Evolutionary conservation across 2,888 invertebrate genomes (phyloP), one percentile per base, ranked within the genome.

Genomic region (Cephus pygmeus): DNA sequence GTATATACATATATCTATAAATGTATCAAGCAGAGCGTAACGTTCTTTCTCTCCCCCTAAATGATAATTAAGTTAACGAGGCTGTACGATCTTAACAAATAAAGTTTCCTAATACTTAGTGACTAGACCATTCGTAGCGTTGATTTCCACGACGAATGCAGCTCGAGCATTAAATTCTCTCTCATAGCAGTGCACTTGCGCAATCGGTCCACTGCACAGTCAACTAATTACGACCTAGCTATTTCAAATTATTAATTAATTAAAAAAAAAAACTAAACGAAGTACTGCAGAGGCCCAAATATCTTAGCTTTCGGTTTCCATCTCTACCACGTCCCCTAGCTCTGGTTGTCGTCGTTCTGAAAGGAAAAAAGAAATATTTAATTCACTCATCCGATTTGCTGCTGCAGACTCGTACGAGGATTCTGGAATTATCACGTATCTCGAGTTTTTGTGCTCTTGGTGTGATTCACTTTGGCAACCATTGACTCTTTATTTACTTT

Each of bases 111-210:
- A 86, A 87, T 84, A 83, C 84, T 86, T 85, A 87, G 85, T 88
- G 88, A 88, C 88, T 88, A 88, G 88, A 88, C 85, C 84, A 85
- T 83, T 85, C 84, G 85, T 86, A 84, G 83, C 81, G 83, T 82
- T 83, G 79, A 80, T 83, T 9, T 56, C 15, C 56, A 56, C 56
- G 23, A 56, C 56, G 56, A 56, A 56, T 56, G 23, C 56, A 56
- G 56, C 56, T 56, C 56, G 56, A 56, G 56, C 56, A 56, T 56
- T 56, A 56, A 56, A 9, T 56, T 56, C 56, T 36, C 56, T 23
- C 1, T 9, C 6, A 1, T 1, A 9, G 56, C 56, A 1, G 31
- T 12, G 31, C 31, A 12, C 31, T 2, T 23, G 34, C 34, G 71
- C 31, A 23, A 71, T 71, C 71, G 71, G 0, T 71, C 31, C 33